Base-by-base conservation (phyloP, 2,113 vertebrate species). In the Synchiropus splendidus region DNA sequence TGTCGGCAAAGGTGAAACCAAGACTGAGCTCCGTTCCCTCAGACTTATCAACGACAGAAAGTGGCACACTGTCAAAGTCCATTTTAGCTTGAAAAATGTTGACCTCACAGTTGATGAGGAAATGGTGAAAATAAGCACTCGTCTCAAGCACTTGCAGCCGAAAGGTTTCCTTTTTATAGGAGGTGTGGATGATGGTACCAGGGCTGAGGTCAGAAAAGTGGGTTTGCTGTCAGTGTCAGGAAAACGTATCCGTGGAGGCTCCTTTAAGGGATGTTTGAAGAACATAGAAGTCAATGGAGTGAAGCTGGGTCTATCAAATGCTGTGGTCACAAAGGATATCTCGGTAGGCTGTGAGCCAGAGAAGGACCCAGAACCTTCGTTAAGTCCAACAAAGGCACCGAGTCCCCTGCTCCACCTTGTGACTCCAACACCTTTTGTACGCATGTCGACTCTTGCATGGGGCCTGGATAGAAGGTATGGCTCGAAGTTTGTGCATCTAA, bases 191-290 rank as follows among this genome's bases (percentile, higher is more conserved):
- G 85, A 88, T 31, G 58, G 38, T 30, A 75, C 69, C 15, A 67
- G 82, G 41, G 71, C 67, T 21, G 85, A 90, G 66, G 77, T 85
- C 9, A 74, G 68, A 65, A 88, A 80, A 33, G 72, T 83, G 6
- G 79, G 77, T 1, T 73, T 95, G 56, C 32, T 71, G 4, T 89
- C 89, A 9, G 61, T 89, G 16, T 85, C 88, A 42, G 85, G 88
- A 39, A 94, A 86, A 51, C 81, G 81, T 10, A 40, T 78, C 27
- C 79, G 71, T 57, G 86, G 89, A 67, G 83, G 84, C 30, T 96
- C 92, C 13, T 91, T 97, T 55, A 92, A 87, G 83, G 92, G 92
- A 41, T 98, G 91, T 62, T 67, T 97, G 38, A 87, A 72, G 64
- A 80, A 86, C 45, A 75, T 94, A 48, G 81, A 83, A 72, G 54